phyloP scores from a whole-genome alignment of 2,888 invertebrate species.

The Nysson spinosus region DNA sequence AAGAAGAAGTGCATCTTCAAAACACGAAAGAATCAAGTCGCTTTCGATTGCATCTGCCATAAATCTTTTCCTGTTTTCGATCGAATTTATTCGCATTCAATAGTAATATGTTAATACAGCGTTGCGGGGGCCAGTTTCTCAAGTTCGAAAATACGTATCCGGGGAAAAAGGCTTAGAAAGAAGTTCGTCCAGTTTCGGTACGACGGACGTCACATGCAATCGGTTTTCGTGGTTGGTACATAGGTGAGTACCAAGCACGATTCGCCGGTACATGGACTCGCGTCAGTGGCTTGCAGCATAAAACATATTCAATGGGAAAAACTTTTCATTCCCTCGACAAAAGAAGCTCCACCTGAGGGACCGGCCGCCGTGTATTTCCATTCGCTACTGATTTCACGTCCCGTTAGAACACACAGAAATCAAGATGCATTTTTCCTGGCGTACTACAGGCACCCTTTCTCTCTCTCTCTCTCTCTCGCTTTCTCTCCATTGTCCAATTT shows the following conservation, averaged over 20 bases:
- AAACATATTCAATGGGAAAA: conserved; percentile 56
- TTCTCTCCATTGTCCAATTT: conserved; percentile 53
- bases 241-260: neutral
- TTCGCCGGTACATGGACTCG: neutral
- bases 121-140: neutral
- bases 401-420: conserved; percentile 58
- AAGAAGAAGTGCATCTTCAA: too few relatives aligned
- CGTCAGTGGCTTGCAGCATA: conserved; percentile 25
- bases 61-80: conserved; percentile 2
- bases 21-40: neutral
- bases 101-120: neutral
- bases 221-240: conserved; percentile 7
- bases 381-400: conserved; percentile 58
- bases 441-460: neutral
- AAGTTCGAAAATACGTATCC: neutral
- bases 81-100: conserved; percentile 3
- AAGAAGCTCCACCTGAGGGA: conserved; percentile 48
- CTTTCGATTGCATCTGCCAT: conserved; percentile 8
- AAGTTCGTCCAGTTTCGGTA: conserved; percentile 3
- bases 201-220: conserved; percentile 1
- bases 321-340: conserved; percentile 58
- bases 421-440: conserved; percentile 51
- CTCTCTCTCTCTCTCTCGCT: neutral
- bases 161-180: neutral
- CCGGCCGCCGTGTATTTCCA: conserved; percentile 50